phyloP scores from a whole-genome alignment of 2,797 vertebrate species.

The Oophaga sylvatica region DNA sequence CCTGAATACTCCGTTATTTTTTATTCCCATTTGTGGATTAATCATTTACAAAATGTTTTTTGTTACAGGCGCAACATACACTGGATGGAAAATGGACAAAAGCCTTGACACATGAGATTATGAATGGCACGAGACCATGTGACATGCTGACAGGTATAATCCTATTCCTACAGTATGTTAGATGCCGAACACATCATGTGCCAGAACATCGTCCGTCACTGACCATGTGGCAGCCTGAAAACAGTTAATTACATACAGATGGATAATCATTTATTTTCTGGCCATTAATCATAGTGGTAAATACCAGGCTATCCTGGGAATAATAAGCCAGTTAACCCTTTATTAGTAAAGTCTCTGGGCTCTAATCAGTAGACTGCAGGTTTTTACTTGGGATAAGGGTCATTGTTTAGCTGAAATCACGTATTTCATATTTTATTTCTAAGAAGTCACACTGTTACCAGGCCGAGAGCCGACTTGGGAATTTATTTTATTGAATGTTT shows the following conservation, averaged over 20 bases:
- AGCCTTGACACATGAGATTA: slow-evolving; percentile 85
- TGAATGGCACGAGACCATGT: slow-evolving; percentile 79
- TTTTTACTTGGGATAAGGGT: slow-evolving; percentile 31
- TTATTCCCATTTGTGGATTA: not conserved
- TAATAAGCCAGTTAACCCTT: slow-evolving; percentile 16
- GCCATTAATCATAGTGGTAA: slow-evolving; percentile 45
- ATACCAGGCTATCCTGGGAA: not conserved
- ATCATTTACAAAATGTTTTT: slow-evolving; percentile 83
- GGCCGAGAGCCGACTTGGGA: slow-evolving; percentile 71
- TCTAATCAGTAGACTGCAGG: not conserved
- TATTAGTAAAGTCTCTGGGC: not conserved
- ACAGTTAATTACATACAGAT: slow-evolving; percentile 30
- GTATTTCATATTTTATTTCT: not conserved
- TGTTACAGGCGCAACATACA: slow-evolving; percentile 85
- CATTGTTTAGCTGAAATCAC: slow-evolving; percentile 60
- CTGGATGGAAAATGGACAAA: slow-evolving; percentile 83
- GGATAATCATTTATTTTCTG: slow-evolving; percentile 20
- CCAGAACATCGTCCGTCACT: not conserved
- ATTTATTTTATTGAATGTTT: slow-evolving; percentile 71
- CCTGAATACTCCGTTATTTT: not conserved
- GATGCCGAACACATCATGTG: not conserved
- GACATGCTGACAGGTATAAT: slow-evolving; percentile 50
- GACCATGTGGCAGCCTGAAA: not conserved
- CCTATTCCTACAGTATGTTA: not conserved
- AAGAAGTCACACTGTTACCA: slow-evolving; percentile 70